Evolutionary conservation across 1,140 invertebrate genomes (phyloP).

Genomic region (Hylaeus volcanicus): DNA sequence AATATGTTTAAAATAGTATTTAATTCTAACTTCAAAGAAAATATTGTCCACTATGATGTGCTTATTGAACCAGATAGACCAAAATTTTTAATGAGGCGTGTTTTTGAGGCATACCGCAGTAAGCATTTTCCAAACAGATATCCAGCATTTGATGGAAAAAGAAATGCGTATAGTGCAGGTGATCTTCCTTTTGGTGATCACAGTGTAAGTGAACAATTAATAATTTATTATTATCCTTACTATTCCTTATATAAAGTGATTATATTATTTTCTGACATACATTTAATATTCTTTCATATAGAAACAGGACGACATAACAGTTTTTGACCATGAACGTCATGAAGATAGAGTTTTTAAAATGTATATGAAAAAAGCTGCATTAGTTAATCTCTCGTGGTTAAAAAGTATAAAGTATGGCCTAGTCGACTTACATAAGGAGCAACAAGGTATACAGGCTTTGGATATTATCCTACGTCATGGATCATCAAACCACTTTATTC

Average conservation of each 20-base stretch:
- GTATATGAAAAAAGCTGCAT: conserved; percentile 81
- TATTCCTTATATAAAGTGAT: not conserved
- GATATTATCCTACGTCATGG: conserved; percentile 90
- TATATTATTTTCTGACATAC: not conserved
- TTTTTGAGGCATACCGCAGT: conserved; percentile 69
- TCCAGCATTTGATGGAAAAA: conserved; percentile 88
- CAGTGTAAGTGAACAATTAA: conserved; percentile 56
- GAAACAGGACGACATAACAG: conserved; percentile 8
- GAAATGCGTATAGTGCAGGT: conserved; percentile 82
- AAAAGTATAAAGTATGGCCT: conserved; percentile 78
- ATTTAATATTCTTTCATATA: not conserved
- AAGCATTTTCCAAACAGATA: conserved; percentile 65
- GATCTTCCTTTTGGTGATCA: conserved; percentile 62
- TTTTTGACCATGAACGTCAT: conserved; percentile 75
- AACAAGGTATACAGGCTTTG: conserved; percentile 87
- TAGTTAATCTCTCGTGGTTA: conserved; percentile 81
- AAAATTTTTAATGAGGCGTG: conserved; percentile 76
- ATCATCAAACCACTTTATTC: conserved; percentile 10
- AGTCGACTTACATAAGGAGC: conserved; percentile 79
- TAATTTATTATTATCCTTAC: not conserved
- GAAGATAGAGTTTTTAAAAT: conserved; percentile 81
- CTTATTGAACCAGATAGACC: conserved; percentile 80
- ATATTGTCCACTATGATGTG: conserved; percentile 82
- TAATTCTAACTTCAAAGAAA: conserved; percentile 70
- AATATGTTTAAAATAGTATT: conserved; percentile 83